Evolutionary conservation across 2,797 vertebrate genomes (phyloP), one percentile per base, ranked within the genome.

Genomic region (Hipposideros larvatus): DNA sequence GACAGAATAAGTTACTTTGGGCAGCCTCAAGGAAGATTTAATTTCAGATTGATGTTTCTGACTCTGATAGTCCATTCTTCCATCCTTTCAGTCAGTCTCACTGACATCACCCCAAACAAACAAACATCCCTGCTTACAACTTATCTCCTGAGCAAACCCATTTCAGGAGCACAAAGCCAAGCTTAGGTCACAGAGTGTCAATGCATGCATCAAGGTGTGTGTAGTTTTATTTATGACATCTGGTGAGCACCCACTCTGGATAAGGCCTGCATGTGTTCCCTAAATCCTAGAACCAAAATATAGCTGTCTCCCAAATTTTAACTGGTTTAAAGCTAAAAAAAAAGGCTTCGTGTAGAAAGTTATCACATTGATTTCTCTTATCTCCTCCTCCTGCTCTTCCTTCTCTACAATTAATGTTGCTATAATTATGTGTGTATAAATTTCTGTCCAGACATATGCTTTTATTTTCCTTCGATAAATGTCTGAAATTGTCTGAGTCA

Each of bases 21-120:
- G 86, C 51, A 79, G 68, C 10, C 63, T 74, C 91, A 70, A 90
- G 94, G 68, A 88, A 95, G 95, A 96, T 92, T 94, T 95, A 87
- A 97, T 96, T 97, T 97, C 91, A 95, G 92, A 96, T 93, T 66
- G 92, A 90, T 96, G 86, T 94, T 92, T 84, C 70, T 63, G 71
- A n/a, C 82, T 94, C 74, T 43, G 41, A 80, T n/a, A 48, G 46
- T 46, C 16, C 37, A 80, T 87, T 86, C 73, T 92, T 87, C 63
- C 21, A 46, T 68, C 34, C 48, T 88, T 86, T 78, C 16, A 82
- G 51, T n/a, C 28, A 37, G 34, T 48, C 43, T 92, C 88, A n/a
- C 34, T 48, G 85, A 70, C 34, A 88, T 59, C 22, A 66, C 7
- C 18, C 71, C 68, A 59, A 31, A 59, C 37, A 91, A 51, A 65